Conservation (phyloP, 2,888 invertebrate species). For the Tenthredo mesomela region DNA sequence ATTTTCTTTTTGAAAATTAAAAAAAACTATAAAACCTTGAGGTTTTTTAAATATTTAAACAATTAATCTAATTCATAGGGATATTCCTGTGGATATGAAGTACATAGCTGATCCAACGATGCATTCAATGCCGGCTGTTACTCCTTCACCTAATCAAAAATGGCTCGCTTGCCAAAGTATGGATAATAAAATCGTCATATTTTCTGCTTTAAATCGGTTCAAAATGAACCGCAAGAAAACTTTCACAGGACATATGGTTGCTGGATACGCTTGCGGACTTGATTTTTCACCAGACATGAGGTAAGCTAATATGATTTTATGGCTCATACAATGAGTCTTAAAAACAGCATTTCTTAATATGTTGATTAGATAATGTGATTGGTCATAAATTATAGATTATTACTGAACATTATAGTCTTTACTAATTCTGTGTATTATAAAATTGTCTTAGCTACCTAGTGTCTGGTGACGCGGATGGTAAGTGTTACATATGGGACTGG, state of each 20-base stretch:
- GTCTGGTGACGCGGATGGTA: conserved; percentile 99
- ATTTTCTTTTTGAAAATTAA: background rate
- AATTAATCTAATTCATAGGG: conserved; percentile 76
- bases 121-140: conserved; percentile 99
- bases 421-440: conserved; percentile 1
- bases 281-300: conserved; percentile 99
- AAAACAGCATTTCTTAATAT: background rate
- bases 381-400: background rate
- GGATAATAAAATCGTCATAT: conserved; percentile 99
- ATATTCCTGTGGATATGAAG: conserved; percentile 99
- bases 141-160: conserved; percentile 97
- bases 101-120: conserved; percentile 99
- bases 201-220: conserved; percentile 97
- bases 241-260: conserved; percentile 99
- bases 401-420: background rate
- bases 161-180: conserved; percentile 99
- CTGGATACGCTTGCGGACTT: conserved; percentile 97
- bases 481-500: conserved; percentile 99
- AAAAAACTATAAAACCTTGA: background rate
- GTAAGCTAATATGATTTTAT: conserved; percentile 76
- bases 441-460: conserved; percentile 90
- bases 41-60: background rate
- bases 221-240: conserved; percentile 99
- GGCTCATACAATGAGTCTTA: background rate
- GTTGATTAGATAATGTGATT: background rate